Conservation (phyloP, 35 echinoderm and acorn worm genomes). For the Apostichopus californicus region DNA sequence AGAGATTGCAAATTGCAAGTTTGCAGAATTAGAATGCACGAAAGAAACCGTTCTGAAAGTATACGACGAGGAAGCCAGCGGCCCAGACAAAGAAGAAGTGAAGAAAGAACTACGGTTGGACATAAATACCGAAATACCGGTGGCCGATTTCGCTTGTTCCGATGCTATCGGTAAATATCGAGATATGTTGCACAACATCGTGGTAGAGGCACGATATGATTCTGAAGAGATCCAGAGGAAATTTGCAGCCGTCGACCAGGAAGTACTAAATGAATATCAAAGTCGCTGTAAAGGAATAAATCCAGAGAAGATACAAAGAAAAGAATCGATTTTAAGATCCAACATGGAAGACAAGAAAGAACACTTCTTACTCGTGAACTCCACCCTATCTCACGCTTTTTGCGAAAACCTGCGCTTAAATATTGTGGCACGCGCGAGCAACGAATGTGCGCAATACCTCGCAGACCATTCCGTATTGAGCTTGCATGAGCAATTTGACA, state of each 20-base stretch:
- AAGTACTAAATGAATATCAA: neutral
- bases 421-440: neutral
- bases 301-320: neutral
- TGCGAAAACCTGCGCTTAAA: neutral
- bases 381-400: neutral
- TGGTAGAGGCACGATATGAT: neutral
- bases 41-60: neutral
- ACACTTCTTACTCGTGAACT: neutral
- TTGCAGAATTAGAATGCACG: neutral
- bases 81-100: neutral
- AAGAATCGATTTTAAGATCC: neutral
- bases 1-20: neutral
- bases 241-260: neutral
- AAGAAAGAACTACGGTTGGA: neutral
- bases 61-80: neutral
- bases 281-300: neutral
- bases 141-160: neutral
- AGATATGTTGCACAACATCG: neutral
- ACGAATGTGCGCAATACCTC: neutral
- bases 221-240: neutral
- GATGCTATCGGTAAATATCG: neutral
- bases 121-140: neutral
- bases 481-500: neutral
- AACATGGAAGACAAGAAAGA: neutral
- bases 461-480: neutral